Conservation (phyloP, 2,113 vertebrate genomes). For the Gavialis gangeticus region DNA sequence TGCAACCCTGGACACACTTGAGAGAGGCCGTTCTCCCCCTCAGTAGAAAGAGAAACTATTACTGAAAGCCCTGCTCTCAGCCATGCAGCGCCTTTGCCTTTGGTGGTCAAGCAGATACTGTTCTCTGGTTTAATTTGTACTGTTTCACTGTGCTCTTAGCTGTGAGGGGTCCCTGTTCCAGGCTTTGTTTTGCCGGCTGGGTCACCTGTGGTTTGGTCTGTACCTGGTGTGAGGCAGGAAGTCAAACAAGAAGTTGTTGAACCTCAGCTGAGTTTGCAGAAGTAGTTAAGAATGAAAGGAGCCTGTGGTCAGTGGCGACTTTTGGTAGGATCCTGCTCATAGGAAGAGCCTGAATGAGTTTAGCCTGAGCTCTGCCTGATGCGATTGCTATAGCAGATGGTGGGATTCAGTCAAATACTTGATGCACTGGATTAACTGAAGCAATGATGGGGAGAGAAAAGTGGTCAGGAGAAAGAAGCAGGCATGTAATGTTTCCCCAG, state of each 20-base stretch:
- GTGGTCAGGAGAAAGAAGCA: background rate
- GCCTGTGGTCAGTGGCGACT: fast-evolving
- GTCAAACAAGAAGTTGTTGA: fast-evolving
- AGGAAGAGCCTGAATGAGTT: fast-evolving
- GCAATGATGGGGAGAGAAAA: background rate
- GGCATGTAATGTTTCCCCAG: too few relatives aligned
- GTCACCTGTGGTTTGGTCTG: background rate
- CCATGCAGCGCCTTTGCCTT: background rate
- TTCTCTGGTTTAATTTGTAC: background rate
- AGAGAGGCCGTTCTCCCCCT: background rate
- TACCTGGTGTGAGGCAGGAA: background rate
- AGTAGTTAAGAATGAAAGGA: fast-evolving
- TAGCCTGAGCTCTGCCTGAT: fast-evolving
- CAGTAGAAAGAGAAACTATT: constrained; percentile 10
- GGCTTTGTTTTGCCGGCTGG: background rate
- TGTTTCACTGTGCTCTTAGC: constrained; percentile 40
- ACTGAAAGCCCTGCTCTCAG: background rate
- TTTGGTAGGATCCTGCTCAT: fast-evolving
- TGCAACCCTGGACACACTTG: background rate
- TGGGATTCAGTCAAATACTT: background rate
- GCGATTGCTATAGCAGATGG: fast-evolving
- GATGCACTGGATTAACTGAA: background rate
- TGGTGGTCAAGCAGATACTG: constrained; percentile 60
- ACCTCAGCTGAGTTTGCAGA: background rate
- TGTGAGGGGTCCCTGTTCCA: background rate